These are phyloP conservation scores for Cichladusa arquata DNA, from an alignment of 2,113 vertebrate genomes.

Conservation along the genomic window DNA sequence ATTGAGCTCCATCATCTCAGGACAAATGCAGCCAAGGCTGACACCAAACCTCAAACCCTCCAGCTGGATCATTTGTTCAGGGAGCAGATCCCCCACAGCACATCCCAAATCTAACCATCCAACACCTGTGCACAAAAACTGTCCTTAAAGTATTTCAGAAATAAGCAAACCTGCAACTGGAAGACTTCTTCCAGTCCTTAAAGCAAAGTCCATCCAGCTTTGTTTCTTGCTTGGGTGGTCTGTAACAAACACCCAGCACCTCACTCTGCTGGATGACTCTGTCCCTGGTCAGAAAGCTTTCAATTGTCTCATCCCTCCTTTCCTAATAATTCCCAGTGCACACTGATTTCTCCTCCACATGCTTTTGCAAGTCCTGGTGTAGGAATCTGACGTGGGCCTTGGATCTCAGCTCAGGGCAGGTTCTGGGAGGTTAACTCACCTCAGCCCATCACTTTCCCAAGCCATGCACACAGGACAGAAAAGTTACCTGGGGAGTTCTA, in stretches of 20 bases:
- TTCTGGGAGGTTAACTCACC: not conserved
- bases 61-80: not conserved
- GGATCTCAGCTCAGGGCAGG: not conserved
- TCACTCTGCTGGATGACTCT: not conserved
- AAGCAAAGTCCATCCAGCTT: not conserved
- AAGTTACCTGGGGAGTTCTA: not conserved
- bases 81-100: not conserved
- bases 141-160: not conserved
- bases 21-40: not conserved
- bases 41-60: not conserved
- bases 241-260: not conserved
- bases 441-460: not conserved
- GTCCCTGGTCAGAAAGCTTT: not conserved
- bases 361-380: not conserved
- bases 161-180: not conserved
- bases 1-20: not conserved
- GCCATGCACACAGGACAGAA: not conserved
- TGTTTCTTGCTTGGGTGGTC: not conserved
- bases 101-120: not conserved
- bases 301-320: not conserved
- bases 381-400: not conserved
- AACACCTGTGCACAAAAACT: not conserved
- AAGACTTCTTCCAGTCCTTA: not conserved
- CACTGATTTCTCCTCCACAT: not conserved
- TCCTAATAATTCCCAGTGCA: not conserved